Evolutionary conservation across 2,113 vertebrate species (phyloP), one percentile per base, ranked within the genome.

Genomic region (Thinocorus orbignyianus): DNA sequence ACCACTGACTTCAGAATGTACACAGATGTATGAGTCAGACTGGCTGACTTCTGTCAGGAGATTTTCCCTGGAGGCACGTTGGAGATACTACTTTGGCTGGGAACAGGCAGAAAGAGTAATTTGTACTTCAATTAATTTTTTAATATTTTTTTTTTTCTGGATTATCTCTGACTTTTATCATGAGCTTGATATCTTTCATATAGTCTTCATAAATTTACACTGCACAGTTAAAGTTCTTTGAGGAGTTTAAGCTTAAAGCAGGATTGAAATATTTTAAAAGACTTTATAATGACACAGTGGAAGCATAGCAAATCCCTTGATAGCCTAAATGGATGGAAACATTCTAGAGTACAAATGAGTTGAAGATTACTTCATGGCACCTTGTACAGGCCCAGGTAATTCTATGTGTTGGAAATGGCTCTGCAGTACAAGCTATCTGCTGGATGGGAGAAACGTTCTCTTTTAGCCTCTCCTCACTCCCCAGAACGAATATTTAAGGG

Each of bases 211-310:
- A 80, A 60, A 80, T 76, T 93, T 70, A 92, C 48, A 81, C 42
- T 1, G 0, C 11, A 51, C 23, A 60, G 77, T 87, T 62, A 92
- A 92, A 93, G 42, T 80, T 95, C 71, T 85, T 92, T 86, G 81
- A 96, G 51, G 80, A 87, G 44, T 86, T 93, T 89, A 87, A 81
- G 58, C 89, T 94, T 93, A 74, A 94, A 93, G 54, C 28, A 88
- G 52, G 62, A 78, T 18, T 55, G 81, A 91, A 95, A 80, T 92
- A 76, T 78, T 72, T 61, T 62, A 68, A 51, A 91, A 65, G 81
- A 68, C 64, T 90, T 84, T 44, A 69, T 81, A 70, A 96, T 54
- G 85, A 74, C 61, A 70, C 24, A 49, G 24, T 79, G 54, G 46
- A 89, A 96, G 39, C 69, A 33, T 17, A 70, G 44, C 1, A 74